Evolutionary conservation across 1,140 invertebrate genomes (phyloP).

Genomic region (Copidosoma floridanum): DNA sequence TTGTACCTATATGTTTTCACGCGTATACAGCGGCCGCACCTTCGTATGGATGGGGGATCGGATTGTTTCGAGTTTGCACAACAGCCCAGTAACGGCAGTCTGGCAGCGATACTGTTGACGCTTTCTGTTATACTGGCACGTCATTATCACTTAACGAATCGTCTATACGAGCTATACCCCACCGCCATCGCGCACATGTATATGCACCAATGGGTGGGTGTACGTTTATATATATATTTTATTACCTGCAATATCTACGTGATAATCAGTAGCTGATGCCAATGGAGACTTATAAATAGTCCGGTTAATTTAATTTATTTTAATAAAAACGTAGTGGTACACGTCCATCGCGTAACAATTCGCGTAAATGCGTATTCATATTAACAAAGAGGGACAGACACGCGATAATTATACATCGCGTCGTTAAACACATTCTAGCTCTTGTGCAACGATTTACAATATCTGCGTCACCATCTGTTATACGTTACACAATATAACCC

Average conservation of each 20-base stretch:
- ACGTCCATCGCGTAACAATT: conserved; percentile 25
- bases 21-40: conserved; percentile 36
- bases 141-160: conserved; percentile 55
- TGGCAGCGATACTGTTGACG: conserved; percentile 47
- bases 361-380: no score
- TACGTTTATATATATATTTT: background rate
- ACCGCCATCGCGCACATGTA: conserved; percentile 29
- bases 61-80: conserved; percentile 50
- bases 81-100: no score
- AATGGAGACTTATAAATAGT: conserved; percentile 26
- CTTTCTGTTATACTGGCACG: conserved; percentile 49
- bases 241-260: no score
- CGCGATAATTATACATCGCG: no score
- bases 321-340: conserved; percentile 24
- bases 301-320: conserved; percentile 29
- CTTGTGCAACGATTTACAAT: conserved; percentile 9
- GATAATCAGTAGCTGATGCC: conserved; percentile 29
- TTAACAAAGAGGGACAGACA: no score
- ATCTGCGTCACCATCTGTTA: background rate
- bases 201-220: background rate
- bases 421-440: conserved; percentile 24
- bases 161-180: no score
- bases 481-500: background rate
- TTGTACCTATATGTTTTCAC: no score
- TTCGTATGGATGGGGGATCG: no score